Percentiles rank a stretch among this genome's conserved stretches.
Conservation (phyloP, 2,888 invertebrate species). For the Drosophila rubida region DNA sequence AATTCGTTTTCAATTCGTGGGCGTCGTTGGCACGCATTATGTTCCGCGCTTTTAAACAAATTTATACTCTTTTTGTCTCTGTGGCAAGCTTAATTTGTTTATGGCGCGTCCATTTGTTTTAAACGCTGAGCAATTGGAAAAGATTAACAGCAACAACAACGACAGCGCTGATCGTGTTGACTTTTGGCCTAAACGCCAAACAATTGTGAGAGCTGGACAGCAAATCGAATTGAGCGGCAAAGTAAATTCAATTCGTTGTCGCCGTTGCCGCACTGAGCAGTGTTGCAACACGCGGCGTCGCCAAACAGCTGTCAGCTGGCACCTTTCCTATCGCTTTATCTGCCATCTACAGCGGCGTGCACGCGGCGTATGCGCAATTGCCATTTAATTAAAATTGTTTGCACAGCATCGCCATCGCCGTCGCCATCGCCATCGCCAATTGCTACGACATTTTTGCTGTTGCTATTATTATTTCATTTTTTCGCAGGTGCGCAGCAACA, state of each 20-base stretch:
- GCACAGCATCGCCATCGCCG: conserved; percentile 65
- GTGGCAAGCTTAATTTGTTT: conserved; percentile 73
- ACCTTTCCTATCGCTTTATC: conserved; percentile 64
- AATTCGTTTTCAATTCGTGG: conserved; percentile 52
- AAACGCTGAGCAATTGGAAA: conserved; percentile 62
- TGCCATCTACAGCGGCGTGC: conserved; percentile 58
- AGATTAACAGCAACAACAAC: conserved; percentile 25
- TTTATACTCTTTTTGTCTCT: conserved; percentile 28
- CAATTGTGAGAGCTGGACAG: conserved; percentile 70
- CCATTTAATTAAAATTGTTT: conserved; percentile 79
- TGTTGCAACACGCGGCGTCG: conserved; percentile 67
- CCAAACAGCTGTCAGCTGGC: conserved; percentile 77
- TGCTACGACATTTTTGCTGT: conserved; percentile 45
- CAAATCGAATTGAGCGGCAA: conserved; percentile 69
- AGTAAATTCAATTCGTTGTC: conserved; percentile 51
- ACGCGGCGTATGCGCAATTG: conserved; percentile 78
- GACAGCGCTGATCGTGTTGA: conserved; percentile 61
- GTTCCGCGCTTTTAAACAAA: conserved; percentile 40
- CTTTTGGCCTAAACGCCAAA: conserved; percentile 66
- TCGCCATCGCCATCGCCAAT: conserved; percentile 37
- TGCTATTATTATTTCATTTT: conserved; percentile 42
- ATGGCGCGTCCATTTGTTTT: conserved; percentile 66
- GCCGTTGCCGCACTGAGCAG: conserved; percentile 45
- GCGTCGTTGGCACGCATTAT: conserved; percentile 71
- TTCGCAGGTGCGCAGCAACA: conserved; percentile 63